Evolutionary conservation across 2,797 vertebrate genomes (phyloP).

Genomic region (Sardinella longiceps): DNA sequence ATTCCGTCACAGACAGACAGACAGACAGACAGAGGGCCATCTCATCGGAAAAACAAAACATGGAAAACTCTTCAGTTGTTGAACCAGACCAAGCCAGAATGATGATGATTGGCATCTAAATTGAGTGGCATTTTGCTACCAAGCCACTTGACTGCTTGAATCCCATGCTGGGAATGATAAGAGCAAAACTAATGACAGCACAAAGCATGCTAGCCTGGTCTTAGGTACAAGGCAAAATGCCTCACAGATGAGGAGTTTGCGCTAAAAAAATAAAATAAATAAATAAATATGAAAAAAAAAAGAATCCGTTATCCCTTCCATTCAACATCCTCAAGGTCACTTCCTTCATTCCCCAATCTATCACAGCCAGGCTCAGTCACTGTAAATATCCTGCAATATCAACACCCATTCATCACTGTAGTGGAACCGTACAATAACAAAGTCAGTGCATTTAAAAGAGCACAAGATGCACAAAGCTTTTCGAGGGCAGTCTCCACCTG

Average conservation of each 20-base stretch:
- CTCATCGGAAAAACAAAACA: not conserved
- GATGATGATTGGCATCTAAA: not conserved
- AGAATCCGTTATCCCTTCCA: too few species aligned
- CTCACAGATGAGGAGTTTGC: too few species aligned
- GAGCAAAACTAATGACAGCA: too few species aligned
- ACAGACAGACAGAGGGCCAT: not conserved
- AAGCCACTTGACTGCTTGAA: too few species aligned
- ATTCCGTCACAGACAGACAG: not conserved
- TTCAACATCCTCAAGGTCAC: too few species aligned
- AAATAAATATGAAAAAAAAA: too few species aligned
- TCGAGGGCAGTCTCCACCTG: not conserved
- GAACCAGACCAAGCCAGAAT: not conserved
- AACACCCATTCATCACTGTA: not conserved
- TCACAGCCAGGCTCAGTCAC: not conserved
- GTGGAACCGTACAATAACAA: not conserved
- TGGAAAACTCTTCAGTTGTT: not conserved
- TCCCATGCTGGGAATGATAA: too few species aligned
- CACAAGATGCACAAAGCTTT: not conserved
- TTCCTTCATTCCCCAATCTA: too few species aligned
- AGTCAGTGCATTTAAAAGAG: not conserved
- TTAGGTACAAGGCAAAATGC: too few species aligned
- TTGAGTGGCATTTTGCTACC: too few species aligned
- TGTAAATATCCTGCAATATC: not conserved
- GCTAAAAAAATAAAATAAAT: too few species aligned
- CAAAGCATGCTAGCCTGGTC: too few species aligned